Conservation (phyloP, 2,113 vertebrate genomes). For the Anser brachyrhynchus region DNA sequence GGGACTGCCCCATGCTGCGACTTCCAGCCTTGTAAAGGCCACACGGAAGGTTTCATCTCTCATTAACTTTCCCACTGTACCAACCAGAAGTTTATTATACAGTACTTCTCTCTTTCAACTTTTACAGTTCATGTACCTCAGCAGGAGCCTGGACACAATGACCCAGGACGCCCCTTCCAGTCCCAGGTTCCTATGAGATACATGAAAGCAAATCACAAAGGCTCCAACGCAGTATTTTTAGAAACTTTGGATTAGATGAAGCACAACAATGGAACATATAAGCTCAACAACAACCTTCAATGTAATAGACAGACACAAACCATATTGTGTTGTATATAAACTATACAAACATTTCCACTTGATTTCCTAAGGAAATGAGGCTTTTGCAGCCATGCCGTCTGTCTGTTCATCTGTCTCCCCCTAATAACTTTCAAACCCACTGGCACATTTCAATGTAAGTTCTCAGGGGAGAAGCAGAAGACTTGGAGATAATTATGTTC, state of each 20-base stretch:
- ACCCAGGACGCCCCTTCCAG: slow-evolving; percentile 35
- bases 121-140: slow-evolving; percentile 66
- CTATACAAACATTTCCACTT: slow-evolving; percentile 48
- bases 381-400: background rate
- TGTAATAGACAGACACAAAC: background rate
- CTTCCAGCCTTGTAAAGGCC: slow-evolving; percentile 38
- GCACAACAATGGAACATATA: slow-evolving; percentile 22
- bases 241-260: slow-evolving; percentile 51
- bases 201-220: slow-evolving; percentile 55
- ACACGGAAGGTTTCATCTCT: slow-evolving; percentile 68
- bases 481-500: slow-evolving; percentile 26
- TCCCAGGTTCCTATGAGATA: slow-evolving; percentile 25
- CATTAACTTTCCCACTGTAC: slow-evolving; percentile 57
- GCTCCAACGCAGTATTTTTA: slow-evolving; percentile 53
- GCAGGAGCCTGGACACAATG: slow-evolving; percentile 32
- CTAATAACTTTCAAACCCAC: background rate
- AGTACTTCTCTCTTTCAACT: slow-evolving; percentile 64
- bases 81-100: slow-evolving; percentile 57
- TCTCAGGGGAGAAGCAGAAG: slow-evolving; percentile 33
- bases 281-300: background rate
- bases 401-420: background rate
- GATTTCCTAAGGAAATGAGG: slow-evolving; percentile 55
- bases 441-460: background rate
- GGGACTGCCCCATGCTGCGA: slow-evolving; percentile 38
- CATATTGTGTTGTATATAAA: background rate